Evolutionary conservation across 2,888 invertebrate genomes (phyloP), one percentile per base, ranked within the genome.

Genomic region (Protodeltote pygarga): DNA sequence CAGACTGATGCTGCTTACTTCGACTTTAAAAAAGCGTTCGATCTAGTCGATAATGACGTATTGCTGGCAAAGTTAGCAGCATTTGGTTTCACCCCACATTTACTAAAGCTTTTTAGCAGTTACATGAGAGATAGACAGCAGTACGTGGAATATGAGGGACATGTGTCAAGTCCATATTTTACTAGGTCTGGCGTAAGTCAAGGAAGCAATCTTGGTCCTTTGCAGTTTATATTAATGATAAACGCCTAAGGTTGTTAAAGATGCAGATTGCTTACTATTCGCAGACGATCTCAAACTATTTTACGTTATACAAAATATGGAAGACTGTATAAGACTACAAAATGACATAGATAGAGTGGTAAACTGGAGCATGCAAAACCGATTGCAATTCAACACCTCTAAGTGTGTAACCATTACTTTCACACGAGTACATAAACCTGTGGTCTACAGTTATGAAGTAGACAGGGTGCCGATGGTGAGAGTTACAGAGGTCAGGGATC

Each of bases 1-100:
- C 39, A 50, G n/a, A 11, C 6, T 13, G 34, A 44, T 14, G 17
- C 32, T 17, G 45, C 35, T 4, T 45, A 37, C 10, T 38, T 42
- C 8, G 42, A 49, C 3, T 49, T 10, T 1, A 38, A 23, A 42
- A 49, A 42, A 42, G 42, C 37, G 5, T 49, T 42, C 6, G 41
- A 48, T 9, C 8, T 50, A 1, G 39, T 41, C 16, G 35, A 41
- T 15, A 49, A 49, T 27, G 37, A 37, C 28, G 15, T 37, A 3
- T 33, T 42, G 32, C 19, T 49, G 2, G 28, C 13, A 14, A 42
- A 49, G 28, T 23, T 49, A 10, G 49, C 49, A 11, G 23, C 13
- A 0, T 9, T 49, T 13, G 49, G 42, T 17, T 49, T 42, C 15
- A 42, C 41, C 21, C 41, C 29, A 11, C 40, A 34, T 5, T 16